phyloP scores from a whole-genome alignment of 2,888 invertebrate genomes.

The Coremacera marginata region DNA sequence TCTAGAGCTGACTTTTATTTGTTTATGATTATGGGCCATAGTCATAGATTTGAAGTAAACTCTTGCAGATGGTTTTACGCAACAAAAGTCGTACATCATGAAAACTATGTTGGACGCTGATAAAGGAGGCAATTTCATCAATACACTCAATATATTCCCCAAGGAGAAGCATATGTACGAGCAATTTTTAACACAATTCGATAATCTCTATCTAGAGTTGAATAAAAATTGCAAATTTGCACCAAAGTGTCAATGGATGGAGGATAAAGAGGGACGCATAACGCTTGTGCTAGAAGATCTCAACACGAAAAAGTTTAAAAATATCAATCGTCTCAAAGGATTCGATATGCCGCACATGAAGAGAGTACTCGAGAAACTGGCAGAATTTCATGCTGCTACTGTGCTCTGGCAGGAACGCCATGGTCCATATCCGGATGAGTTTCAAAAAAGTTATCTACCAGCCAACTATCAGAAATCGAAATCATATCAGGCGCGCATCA shows the following conservation, averaged over 20 bases:
- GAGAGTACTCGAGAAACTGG: constrained; percentile 61
- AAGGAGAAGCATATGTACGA: constrained; percentile 65
- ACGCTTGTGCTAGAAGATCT: constrained; percentile 64
- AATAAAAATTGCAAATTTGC: constrained; percentile 57
- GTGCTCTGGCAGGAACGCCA: constrained; percentile 58
- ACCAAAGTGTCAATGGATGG: constrained; percentile 61
- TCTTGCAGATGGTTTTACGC: constrained; percentile 58
- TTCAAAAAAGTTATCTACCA: constrained; percentile 59
- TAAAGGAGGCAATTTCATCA: constrained; percentile 58
- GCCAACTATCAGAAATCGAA: constrained; percentile 62
- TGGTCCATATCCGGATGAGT: constrained; percentile 58
- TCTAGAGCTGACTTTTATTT: too few relatives aligned
- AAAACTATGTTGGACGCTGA: constrained; percentile 61
- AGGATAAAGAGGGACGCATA: constrained; percentile 57
- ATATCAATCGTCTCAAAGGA: constrained; percentile 63
- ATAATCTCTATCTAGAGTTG: constrained; percentile 57
- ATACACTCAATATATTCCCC: constrained; percentile 63
- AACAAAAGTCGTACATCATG: constrained; percentile 62
- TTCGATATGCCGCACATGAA: constrained; percentile 63
- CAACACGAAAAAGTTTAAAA: constrained; percentile 57
- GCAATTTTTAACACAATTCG: constrained; percentile 60
- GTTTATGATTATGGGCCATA: too few relatives aligned
- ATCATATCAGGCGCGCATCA: constrained; percentile 58
- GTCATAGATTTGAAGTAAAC: neutral
- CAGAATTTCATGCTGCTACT: constrained; percentile 66